Percentiles rank a stretch among this genome's conserved stretches.
Evolutionary conservation across 2,797 vertebrate genomes (phyloP).

Genomic region (Eulemur albifrons): DNA sequence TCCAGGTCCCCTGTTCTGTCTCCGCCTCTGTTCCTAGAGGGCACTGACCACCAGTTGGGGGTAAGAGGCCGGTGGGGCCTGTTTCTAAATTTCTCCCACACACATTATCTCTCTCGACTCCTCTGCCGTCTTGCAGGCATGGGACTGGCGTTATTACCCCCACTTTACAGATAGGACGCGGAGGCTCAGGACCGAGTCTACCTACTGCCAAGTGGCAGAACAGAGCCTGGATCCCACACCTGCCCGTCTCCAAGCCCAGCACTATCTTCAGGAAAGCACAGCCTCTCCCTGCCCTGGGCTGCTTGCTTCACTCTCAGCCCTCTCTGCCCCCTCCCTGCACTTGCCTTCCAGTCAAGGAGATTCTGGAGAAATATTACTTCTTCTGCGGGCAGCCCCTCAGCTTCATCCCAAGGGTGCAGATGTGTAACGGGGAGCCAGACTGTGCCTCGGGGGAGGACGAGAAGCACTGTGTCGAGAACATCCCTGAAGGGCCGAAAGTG

Average conservation of each 20-base stretch:
- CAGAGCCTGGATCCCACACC: not conserved
- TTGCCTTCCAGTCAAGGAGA: slow-evolving; percentile 86
- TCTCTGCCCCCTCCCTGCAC: not conserved
- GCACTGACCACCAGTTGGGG: not conserved
- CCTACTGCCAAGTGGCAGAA: not conserved
- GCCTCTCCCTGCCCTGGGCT: fast-evolving
- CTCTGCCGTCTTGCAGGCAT: not conserved
- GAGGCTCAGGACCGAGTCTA: not conserved
- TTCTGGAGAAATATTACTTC: slow-evolving; percentile 91
- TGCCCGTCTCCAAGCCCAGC: not conserved
- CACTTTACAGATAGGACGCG: not conserved
- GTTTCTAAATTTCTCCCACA: not conserved
- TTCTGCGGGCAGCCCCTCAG: slow-evolving; percentile 88
- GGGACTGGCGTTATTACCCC: not conserved
- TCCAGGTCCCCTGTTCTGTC: not conserved
- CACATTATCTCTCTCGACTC: not conserved
- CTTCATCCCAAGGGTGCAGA: slow-evolving; percentile 86
- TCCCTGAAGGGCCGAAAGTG: not conserved
- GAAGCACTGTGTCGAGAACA: slow-evolving; percentile 83
- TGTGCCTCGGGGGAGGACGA: slow-evolving; percentile 92
- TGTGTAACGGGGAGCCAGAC: slow-evolving; percentile 89
- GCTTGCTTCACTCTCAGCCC: not conserved
- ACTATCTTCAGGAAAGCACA: not conserved
- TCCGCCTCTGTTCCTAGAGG: not conserved
- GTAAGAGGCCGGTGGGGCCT: not conserved